Percentiles rank a stretch among this genome's conserved stretches.
These are phyloP conservation scores for Syrrhaptes paradoxus DNA, from an alignment of 2,113 vertebrate genomes.

Conservation along the genomic window DNA sequence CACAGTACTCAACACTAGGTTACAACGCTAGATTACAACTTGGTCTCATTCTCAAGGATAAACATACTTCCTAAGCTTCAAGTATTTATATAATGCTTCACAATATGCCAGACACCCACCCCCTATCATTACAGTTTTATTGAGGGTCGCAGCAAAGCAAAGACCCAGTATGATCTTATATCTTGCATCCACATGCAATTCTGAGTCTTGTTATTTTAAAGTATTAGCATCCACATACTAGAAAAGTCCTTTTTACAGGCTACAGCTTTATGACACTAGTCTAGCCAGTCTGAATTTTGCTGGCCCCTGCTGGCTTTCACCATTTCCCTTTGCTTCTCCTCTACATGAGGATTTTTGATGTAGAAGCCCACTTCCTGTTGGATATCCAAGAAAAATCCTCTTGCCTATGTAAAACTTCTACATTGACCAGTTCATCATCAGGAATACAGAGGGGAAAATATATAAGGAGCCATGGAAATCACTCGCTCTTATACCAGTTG, in stretches of 20 bases:
- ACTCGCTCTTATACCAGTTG: accelerated
- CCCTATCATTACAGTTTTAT: not conserved
- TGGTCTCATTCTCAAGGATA: not conserved
- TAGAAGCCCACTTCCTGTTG: not conserved
- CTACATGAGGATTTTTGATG: not conserved
- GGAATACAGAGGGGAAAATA: not conserved
- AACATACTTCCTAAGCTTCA: not conserved
- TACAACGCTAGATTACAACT: not conserved
- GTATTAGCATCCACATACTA: not conserved
- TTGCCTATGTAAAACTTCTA: not conserved
- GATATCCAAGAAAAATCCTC: not conserved
- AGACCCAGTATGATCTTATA: not conserved
- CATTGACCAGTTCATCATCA: not conserved
- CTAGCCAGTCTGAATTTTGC: not conserved
- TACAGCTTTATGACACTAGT: not conserved
- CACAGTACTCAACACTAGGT: not conserved
- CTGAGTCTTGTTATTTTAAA: not conserved
- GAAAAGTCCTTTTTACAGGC: not conserved
- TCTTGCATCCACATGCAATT: not conserved
- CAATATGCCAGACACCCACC: not conserved
- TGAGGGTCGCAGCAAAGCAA: not conserved
- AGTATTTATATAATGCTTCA: not conserved
- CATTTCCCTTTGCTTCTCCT: not conserved
- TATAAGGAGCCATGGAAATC: not conserved
- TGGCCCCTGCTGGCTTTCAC: not conserved